Evolutionary conservation across 2,888 invertebrate species (phyloP).

Genomic region (Mayetiola destructor): DNA sequence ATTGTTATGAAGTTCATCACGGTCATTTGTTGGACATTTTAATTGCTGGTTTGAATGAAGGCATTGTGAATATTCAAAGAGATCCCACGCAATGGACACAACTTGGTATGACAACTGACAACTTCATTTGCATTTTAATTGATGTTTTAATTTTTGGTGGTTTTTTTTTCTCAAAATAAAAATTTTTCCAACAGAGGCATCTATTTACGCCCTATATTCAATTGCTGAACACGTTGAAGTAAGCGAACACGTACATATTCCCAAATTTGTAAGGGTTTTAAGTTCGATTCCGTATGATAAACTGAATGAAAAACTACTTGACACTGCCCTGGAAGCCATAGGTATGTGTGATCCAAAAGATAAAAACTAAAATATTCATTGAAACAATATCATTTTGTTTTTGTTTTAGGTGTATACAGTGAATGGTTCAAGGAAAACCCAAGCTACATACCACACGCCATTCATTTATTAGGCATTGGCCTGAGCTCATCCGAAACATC

Average conservation of each 20-base stretch:
- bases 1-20: slow-evolving; percentile 71
- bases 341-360: slow-evolving; percentile 26
- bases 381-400: slow-evolving; percentile 28
- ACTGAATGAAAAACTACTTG: slow-evolving; percentile 46
- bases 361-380: background rate
- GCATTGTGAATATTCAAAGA: slow-evolving; percentile 35
- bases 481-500: slow-evolving; percentile 55
- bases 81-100: slow-evolving; percentile 40
- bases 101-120: slow-evolving; percentile 33
- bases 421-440: slow-evolving; percentile 69
- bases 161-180: background rate
- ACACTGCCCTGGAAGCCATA: slow-evolving; percentile 60
- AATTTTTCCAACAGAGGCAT: slow-evolving; percentile 37
- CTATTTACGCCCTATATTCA: slow-evolving; percentile 50
- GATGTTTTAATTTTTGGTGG: slow-evolving; percentile 18
- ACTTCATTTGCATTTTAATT: background rate
- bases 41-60: slow-evolving; percentile 45
- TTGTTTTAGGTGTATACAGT: slow-evolving; percentile 49
- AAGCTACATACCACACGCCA: slow-evolving; percentile 46
- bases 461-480: slow-evolving; percentile 54
- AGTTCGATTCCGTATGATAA: slow-evolving; percentile 47
- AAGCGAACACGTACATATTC: slow-evolving; percentile 42
- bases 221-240: slow-evolving; percentile 47
- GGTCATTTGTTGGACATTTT: slow-evolving; percentile 57
- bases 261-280: slow-evolving; percentile 44